Conservation (phyloP, 2,888 invertebrate species). For the Cryptocheilus praepositus region DNA sequence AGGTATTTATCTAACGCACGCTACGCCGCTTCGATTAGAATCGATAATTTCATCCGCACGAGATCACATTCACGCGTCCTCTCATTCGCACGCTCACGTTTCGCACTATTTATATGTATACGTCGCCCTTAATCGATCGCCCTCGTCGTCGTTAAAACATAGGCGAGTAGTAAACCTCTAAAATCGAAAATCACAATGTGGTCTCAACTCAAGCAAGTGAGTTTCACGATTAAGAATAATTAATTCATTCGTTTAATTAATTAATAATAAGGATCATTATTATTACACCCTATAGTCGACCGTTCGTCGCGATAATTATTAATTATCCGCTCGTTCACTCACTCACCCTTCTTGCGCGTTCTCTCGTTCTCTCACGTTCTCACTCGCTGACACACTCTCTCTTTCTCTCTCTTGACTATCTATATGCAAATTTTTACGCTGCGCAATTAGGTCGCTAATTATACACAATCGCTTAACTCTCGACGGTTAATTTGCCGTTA, state of each 20-base stretch:
- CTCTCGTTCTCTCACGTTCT: constrained; percentile 21
- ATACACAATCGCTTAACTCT: constrained; percentile 64
- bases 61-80: neutral
- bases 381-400: neutral
- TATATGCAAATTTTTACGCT: constrained; percentile 50
- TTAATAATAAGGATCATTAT: constrained; percentile 17
- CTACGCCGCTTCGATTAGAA: constrained; percentile 3
- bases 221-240: constrained; percentile 31
- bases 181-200: constrained; percentile 64
- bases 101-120: constrained; percentile 4
- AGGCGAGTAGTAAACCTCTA: constrained; percentile 47
- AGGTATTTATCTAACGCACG: constrained; percentile 48
- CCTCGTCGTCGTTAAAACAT: constrained; percentile 28
- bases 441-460: constrained; percentile 64
- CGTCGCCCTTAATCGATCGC: constrained; percentile 11
- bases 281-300: constrained; percentile 28
- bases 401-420: constrained; percentile 38
- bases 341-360: neutral
- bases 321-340: neutral
- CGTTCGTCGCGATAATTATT: constrained; percentile 32
- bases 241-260: constrained; percentile 26
- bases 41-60: neutral
- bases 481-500: constrained; percentile 41
- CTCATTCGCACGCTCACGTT: neutral
- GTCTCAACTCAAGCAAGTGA: constrained; percentile 46